A percentile compares a stretch with the other conserved stretches of the same genome.
Evolutionary conservation across 2,888 invertebrate genomes (phyloP).

Genomic region (Volucella bombylans): DNA sequence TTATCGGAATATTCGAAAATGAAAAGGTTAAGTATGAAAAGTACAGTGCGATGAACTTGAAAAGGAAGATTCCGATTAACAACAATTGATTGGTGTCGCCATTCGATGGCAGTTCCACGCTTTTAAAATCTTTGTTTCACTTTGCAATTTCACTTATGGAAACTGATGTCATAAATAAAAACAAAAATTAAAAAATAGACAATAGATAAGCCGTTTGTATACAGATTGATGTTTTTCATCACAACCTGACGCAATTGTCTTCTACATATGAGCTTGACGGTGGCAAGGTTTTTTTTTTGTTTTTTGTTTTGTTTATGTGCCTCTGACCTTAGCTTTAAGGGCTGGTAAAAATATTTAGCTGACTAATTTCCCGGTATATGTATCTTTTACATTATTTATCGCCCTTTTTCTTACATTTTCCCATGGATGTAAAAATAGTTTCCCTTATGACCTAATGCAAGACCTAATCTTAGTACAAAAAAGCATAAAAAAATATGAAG

Average conservation of each 20-base stretch:
- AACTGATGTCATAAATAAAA: slow-evolving; percentile 7
- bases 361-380: too few species aligned
- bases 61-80: background rate
- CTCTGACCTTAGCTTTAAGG: too few species aligned
- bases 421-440: too few species aligned
- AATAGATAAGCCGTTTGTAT: slow-evolving; percentile 34
- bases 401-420: too few species aligned
- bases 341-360: too few species aligned
- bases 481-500: too few species aligned
- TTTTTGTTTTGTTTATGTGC: too few species aligned
- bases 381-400: too few species aligned
- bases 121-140: slow-evolving; percentile 7
- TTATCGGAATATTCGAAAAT: too few species aligned
- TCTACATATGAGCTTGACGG: background rate
- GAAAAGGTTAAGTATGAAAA: background rate
- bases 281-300: too few species aligned
- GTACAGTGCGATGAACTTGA: slow-evolving; percentile 29
- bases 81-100: slow-evolving; percentile 2
- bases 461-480: too few species aligned
- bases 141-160: slow-evolving; percentile 16
- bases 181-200: background rate
- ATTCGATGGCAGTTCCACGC: background rate
- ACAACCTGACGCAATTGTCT: background rate
- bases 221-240: slow-evolving; percentile 10
- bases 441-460: too few species aligned